These are phyloP conservation scores for Pogona vitticeps DNA, from an alignment of 2,113 vertebrate species.

Conservation along the genomic window DNA sequence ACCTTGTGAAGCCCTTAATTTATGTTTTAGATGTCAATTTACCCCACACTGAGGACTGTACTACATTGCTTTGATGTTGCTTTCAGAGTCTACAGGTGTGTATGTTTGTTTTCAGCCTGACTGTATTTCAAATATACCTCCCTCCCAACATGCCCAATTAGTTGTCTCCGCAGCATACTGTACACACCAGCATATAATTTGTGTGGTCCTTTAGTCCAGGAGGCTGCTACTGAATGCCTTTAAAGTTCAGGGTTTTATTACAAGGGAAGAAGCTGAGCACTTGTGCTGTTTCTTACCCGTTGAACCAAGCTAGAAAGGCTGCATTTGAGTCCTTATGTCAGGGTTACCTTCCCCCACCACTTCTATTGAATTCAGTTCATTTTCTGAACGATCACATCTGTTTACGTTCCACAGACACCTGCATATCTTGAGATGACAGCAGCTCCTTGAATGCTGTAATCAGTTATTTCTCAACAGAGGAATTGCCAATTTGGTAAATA, in stretches of 20 bases:
- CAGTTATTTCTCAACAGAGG: constrained; percentile 76
- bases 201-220: neutral
- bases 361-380: constrained; percentile 48
- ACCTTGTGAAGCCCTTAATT: neutral
- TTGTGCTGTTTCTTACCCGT: constrained; percentile 34
- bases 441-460: constrained; percentile 72
- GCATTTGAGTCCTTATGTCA: constrained; percentile 54
- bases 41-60: neutral
- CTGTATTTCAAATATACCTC: constrained; percentile 3
- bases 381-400: constrained; percentile 71
- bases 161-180: neutral
- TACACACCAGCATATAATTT: neutral
- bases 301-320: constrained; percentile 31
- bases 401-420: constrained; percentile 73
- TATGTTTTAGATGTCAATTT: neutral
- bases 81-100: neutral
- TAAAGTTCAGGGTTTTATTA: constrained; percentile 41
- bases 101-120: neutral
- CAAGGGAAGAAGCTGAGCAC: constrained; percentile 22
- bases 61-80: neutral
- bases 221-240: constrained; percentile 7
- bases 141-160: neutral
- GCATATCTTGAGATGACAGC: constrained; percentile 72
- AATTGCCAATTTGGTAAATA: constrained; percentile 79
- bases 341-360: constrained; percentile 14